Evolutionary conservation across 2,113 vertebrate species (phyloP).

Genomic region (Camelus dromedarius): DNA sequence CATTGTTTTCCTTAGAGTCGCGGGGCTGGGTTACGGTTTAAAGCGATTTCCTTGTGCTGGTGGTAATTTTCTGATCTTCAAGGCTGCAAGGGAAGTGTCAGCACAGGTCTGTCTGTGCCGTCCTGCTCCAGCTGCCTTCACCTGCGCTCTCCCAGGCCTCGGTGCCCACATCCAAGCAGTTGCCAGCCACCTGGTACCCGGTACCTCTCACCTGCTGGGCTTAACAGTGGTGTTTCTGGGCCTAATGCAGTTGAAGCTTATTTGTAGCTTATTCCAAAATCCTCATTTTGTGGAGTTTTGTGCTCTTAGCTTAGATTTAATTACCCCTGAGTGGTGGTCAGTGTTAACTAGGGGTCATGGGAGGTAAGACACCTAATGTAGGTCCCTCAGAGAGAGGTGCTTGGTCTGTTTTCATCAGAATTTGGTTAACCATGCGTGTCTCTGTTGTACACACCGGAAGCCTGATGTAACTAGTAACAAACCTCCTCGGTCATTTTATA

Average conservation of each 20-base stretch:
- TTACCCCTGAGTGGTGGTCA: not conserved
- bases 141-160: not conserved
- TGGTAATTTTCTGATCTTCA: not conserved
- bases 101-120: rapidly evolving
- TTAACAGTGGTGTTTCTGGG: not conserved
- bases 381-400: not conserved
- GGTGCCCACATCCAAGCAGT: not conserved
- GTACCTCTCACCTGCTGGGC: not conserved
- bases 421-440: not conserved
- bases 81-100: not conserved
- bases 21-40: not conserved
- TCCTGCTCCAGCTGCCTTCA: not conserved
- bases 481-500: constrained; percentile 36
- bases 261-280: not conserved
- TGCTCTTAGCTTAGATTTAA: not conserved
- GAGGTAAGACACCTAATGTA: not conserved
- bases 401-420: not conserved
- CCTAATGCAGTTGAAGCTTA: not conserved
- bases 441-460: not conserved
- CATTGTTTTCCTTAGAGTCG: not conserved
- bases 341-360: not conserved
- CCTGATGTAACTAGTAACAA: not conserved
- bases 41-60: not conserved
- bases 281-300: not conserved
- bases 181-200: not conserved